phyloP scores from a whole-genome alignment of 2,888 invertebrate genomes.

The Sesia bembeciformis region DNA sequence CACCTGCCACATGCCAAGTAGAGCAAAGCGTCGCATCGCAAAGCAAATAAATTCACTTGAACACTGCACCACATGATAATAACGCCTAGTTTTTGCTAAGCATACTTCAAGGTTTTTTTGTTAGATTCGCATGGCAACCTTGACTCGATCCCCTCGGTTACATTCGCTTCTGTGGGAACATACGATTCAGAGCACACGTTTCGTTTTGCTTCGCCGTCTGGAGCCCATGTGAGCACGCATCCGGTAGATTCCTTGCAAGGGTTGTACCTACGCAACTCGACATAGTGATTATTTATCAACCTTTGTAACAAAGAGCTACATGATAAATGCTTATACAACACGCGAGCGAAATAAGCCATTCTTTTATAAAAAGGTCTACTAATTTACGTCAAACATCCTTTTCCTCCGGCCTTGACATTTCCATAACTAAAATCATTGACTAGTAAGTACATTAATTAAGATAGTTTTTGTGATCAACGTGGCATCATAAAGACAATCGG shows the following conservation, averaged over 20 bases:
- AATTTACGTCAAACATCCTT: neutral
- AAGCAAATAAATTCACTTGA: constrained; percentile 44
- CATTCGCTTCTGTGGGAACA: constrained; percentile 57
- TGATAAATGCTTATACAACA: neutral
- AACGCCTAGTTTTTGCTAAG: constrained; percentile 47
- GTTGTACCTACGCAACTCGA: constrained; percentile 20
- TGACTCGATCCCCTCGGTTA: constrained; percentile 53
- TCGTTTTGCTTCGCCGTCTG: constrained; percentile 55
- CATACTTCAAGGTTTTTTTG: constrained; percentile 49
- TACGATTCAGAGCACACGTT: constrained; percentile 43
- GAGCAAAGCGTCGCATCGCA: constrained; percentile 28
- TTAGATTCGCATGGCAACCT: constrained; percentile 60
- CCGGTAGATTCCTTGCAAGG: constrained; percentile 47
- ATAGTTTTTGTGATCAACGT: neutral
- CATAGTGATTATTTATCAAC: constrained; percentile 9
- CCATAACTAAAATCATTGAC: constrained; percentile 6
- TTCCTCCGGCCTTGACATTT: neutral
- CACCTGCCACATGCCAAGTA: constrained; percentile 48
- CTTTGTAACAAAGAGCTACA: neutral
- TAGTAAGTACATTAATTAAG: neutral
- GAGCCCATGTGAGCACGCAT: constrained; percentile 54
- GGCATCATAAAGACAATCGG: neutral
- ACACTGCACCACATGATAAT: constrained; percentile 39
- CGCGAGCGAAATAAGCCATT: neutral
- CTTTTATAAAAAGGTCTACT: neutral